Conservation (phyloP, 1,140 invertebrate genomes). For the Drosophila pseudoobscura region DNA sequence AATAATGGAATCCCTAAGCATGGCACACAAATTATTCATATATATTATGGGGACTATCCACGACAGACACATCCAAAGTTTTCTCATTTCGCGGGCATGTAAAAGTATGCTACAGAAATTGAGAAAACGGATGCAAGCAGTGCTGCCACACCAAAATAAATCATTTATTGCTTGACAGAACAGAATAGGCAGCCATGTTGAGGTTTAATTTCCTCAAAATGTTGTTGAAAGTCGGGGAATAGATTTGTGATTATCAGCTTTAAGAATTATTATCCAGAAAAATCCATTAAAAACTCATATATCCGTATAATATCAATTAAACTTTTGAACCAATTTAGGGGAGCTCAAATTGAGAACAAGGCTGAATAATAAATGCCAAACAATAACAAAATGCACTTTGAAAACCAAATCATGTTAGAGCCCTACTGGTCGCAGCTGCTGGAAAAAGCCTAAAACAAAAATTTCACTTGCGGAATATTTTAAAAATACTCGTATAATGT, state of each 20-base stretch:
- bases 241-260: too few species aligned
- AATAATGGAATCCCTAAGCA: constrained; percentile 45
- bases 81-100: constrained; percentile 55
- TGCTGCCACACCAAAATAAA: constrained; percentile 39
- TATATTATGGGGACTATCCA: constrained; percentile 4
- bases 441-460: constrained; percentile 46
- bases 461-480: constrained; percentile 50
- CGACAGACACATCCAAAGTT: constrained; percentile 51
- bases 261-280: too few species aligned
- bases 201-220: too few species aligned
- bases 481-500: constrained; percentile 57
- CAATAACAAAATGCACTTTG: constrained; percentile 36
- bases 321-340: constrained; percentile 20
- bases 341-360: constrained; percentile 49
- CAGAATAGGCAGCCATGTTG: background rate
- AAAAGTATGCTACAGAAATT: constrained; percentile 48
- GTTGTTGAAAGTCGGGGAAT: too few species aligned
- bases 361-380: constrained; percentile 17
- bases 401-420: constrained; percentile 51
- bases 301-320: too few species aligned
- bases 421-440: constrained; percentile 60
- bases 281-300: too few species aligned
- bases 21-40: constrained; percentile 54
- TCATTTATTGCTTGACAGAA: constrained; percentile 46
- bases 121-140: constrained; percentile 12